These are phyloP conservation scores for Protobothrops mucrosquamatus DNA, from an alignment of 2,113 vertebrate genomes.

Conservation along the genomic window DNA sequence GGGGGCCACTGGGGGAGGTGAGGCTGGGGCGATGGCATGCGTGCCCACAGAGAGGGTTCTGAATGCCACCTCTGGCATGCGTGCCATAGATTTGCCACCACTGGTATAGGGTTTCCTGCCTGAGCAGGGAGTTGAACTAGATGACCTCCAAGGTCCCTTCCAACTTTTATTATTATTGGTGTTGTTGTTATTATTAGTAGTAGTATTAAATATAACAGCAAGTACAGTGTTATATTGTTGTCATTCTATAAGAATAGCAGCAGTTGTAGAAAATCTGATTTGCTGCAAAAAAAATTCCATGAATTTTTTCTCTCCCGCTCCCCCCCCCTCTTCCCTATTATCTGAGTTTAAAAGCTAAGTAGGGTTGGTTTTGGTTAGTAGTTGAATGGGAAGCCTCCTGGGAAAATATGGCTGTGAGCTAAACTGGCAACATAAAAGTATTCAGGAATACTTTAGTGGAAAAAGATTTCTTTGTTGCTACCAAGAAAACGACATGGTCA, in stretches of 20 bases:
- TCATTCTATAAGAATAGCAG: not conserved
- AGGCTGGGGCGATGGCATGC: too few relatives aligned
- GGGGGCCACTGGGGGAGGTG: too few relatives aligned
- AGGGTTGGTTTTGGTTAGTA: not conserved
- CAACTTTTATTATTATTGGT: too few relatives aligned
- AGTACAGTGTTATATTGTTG: not conserved
- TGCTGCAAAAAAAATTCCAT: not conserved
- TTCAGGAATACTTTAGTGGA: not conserved
- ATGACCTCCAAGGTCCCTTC: too few relatives aligned
- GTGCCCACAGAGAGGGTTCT: too few relatives aligned
- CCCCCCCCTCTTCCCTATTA: not conserved
- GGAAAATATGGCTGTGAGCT: not conserved
- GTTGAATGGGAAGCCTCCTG: not conserved
- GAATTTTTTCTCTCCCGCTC: not conserved
- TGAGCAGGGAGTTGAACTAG: too few relatives aligned
- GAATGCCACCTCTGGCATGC: too few relatives aligned
- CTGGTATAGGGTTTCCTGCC: too few relatives aligned
- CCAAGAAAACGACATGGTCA: not conserved
- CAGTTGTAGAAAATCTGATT: not conserved
- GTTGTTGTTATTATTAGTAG: too few relatives aligned
- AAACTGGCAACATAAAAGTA: not conserved
- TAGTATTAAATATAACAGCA: slow-evolving; percentile 35
- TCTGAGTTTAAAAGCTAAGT: not conserved
- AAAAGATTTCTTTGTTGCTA: not conserved
- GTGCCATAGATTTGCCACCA: too few relatives aligned